Conservation (phyloP, 2,888 invertebrate species). For the Lomographa bimaculata region DNA sequence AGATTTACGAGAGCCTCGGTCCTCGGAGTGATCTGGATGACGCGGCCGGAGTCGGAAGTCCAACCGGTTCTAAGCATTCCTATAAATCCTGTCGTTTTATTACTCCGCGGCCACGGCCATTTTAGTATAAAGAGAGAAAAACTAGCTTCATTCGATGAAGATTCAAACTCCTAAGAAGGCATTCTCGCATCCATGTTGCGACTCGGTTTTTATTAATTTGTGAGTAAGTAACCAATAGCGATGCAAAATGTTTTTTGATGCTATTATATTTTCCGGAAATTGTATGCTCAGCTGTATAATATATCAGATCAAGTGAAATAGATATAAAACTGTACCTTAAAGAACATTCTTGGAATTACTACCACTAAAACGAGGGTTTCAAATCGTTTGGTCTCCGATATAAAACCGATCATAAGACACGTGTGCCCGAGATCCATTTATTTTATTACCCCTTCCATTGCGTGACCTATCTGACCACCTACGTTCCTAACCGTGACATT, state of each 20-base stretch:
- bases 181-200: no score
- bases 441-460: conserved; percentile 40
- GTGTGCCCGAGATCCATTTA: conserved; percentile 58
- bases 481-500: conserved; percentile 61
- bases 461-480: conserved; percentile 63
- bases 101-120: conserved; percentile 36
- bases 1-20: conserved; percentile 30
- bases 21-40: conserved; percentile 31
- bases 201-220: no score
- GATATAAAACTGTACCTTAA: no score
- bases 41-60: conserved; percentile 55
- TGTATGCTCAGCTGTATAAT: no score
- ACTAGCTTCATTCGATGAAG: conserved; percentile 35
- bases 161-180: conserved; percentile 18
- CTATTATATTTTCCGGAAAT: no score
- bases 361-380: background rate
- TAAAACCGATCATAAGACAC: conserved; percentile 32
- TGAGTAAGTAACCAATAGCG: no score
- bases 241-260: no score
- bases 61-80: conserved; percentile 68
- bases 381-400: conserved; percentile 11
- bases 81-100: conserved; percentile 53
- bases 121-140: conserved; percentile 37
- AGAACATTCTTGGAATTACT: background rate
- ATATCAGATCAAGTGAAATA: no score